These are phyloP conservation scores for Drosophila anomalata DNA, from an alignment of 2,888 invertebrate genomes.

Conservation along the genomic window DNA sequence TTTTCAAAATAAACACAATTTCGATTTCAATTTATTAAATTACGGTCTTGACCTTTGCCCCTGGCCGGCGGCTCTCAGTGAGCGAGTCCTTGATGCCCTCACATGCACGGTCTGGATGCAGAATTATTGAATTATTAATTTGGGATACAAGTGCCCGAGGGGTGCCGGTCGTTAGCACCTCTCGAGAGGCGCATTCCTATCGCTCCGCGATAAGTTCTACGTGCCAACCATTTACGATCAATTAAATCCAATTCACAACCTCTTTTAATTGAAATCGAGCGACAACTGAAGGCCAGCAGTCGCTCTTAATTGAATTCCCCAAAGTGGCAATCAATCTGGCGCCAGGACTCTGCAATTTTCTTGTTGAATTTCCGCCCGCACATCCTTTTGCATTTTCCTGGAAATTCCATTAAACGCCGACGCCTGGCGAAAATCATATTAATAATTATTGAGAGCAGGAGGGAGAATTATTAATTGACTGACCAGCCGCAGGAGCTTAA, in stretches of 20 bases:
- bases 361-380: slow-evolving; percentile 23
- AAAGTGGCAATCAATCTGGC: slow-evolving; percentile 34
- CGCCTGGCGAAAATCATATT: slow-evolving; percentile 13
- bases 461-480: slow-evolving; percentile 7
- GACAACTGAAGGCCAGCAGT: slow-evolving; percentile 6
- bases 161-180: slow-evolving; percentile 1
- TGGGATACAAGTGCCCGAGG: neutral
- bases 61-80: slow-evolving; percentile 6
- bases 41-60: slow-evolving; percentile 45
- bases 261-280: slow-evolving; percentile 14
- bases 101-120: slow-evolving; percentile 26
- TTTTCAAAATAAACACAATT: slow-evolving; percentile 63
- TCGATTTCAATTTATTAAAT: slow-evolving; percentile 56
- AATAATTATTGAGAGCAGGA: slow-evolving; percentile 17
- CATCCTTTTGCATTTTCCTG: slow-evolving; percentile 16
- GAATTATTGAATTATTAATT: slow-evolving; percentile 2
- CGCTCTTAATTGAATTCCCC: slow-evolving; percentile 32
- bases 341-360: slow-evolving; percentile 6
- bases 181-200: slow-evolving; percentile 11
- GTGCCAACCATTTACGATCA: slow-evolving; percentile 9
- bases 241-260: slow-evolving; percentile 10
- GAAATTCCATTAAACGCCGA: slow-evolving; percentile 33
- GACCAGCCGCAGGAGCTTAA: slow-evolving; percentile 3
- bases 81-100: neutral
- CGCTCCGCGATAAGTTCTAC: slow-evolving; percentile 2